A percentile compares a stretch with the other conserved stretches of the same genome.
These are phyloP conservation scores for Condylura cristata DNA, from an alignment of 2,113 vertebrate species.

Conservation along the genomic window DNA sequence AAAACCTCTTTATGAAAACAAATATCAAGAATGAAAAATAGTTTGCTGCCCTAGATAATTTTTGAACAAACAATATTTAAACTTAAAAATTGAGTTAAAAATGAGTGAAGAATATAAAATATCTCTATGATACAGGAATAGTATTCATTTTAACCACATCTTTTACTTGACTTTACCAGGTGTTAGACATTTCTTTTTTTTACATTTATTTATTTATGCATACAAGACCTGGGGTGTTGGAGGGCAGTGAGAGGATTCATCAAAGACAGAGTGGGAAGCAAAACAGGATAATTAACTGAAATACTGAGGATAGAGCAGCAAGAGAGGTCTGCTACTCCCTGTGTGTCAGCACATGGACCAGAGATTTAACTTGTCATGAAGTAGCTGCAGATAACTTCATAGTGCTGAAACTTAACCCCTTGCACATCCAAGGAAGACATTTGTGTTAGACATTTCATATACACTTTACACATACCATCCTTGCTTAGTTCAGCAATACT, in stretches of 20 bases:
- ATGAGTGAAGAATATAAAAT: neutral
- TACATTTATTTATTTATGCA: too few relatives aligned
- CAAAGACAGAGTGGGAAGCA: too few relatives aligned
- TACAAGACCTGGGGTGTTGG: too few relatives aligned
- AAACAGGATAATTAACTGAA: too few relatives aligned
- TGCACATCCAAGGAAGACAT: too few relatives aligned
- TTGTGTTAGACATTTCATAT: neutral
- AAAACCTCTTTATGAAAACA: neutral
- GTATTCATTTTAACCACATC: neutral
- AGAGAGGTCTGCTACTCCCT: too few relatives aligned
- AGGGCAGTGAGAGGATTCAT: too few relatives aligned
- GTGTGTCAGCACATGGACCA: too few relatives aligned
- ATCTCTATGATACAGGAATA: neutral
- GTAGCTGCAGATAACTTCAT: too few relatives aligned
- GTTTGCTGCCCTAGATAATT: neutral
- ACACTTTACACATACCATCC: neutral
- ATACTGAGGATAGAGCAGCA: too few relatives aligned
- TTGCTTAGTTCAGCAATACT: neutral
- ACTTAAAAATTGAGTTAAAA: neutral
- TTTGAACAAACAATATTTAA: neutral
- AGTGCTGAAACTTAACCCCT: too few relatives aligned
- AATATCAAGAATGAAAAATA: neutral
- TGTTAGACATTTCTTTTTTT: neutral
- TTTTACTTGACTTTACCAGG: neutral
- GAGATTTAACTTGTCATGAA: too few relatives aligned